phyloP scores from a whole-genome alignment of 2,797 vertebrate genomes.

The Serranus cabrilla region DNA sequence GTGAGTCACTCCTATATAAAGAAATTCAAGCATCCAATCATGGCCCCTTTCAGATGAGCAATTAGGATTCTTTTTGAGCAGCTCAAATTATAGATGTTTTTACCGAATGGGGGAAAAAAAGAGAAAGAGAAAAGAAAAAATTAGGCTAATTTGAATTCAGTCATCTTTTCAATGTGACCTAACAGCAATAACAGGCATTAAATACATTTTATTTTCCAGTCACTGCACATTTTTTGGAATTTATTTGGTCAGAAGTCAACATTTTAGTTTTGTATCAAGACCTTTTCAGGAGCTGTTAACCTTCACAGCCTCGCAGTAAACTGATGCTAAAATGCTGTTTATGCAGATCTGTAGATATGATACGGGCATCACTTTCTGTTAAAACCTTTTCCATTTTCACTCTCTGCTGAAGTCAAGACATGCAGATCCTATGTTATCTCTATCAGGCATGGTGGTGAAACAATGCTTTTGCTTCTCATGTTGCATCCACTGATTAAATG shows the following conservation, averaged over 20 bases:
- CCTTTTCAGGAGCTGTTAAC: constrained; percentile 32
- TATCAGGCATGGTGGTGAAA: constrained; percentile 56
- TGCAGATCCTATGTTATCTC: constrained; percentile 53
- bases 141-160: constrained; percentile 65
- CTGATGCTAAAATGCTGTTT: constrained; percentile 19
- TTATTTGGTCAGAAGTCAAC: constrained; percentile 48
- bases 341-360: constrained; percentile 46
- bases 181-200: constrained; percentile 56
- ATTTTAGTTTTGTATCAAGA: constrained; percentile 27
- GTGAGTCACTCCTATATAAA: constrained; percentile 77
- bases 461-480: constrained; percentile 68
- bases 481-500: constrained; percentile 75
- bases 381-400: constrained; percentile 26
- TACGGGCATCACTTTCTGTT: constrained; percentile 6
- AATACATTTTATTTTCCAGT: constrained; percentile 57
- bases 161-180: constrained; percentile 63
- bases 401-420: constrained; percentile 36
- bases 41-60: constrained; percentile 74
- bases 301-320: constrained; percentile 13
- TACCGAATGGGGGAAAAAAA: constrained; percentile 26
- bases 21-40: constrained; percentile 79
- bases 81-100: constrained; percentile 75
- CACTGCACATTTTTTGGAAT: constrained; percentile 42
- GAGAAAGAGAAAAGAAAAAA: constrained; percentile 33
- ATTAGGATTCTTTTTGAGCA: constrained; percentile 77